Percentiles rank a stretch among this genome's conserved stretches.
phyloP scores from a whole-genome alignment of 2,888 invertebrate genomes.

The Lydus trimaculatus region DNA sequence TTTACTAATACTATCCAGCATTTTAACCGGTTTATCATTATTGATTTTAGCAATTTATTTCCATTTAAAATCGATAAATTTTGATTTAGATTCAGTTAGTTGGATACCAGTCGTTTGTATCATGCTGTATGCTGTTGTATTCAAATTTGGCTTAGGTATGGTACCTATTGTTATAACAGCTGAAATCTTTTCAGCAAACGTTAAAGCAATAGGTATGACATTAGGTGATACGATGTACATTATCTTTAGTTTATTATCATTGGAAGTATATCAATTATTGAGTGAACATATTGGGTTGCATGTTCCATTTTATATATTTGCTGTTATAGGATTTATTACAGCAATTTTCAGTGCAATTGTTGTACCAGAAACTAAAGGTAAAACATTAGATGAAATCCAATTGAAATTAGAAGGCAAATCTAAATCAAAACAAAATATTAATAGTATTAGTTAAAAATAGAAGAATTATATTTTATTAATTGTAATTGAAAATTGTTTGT shows the following conservation, averaged over 20 bases:
- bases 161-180: conserved; percentile 58
- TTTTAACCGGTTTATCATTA: conserved; percentile 52
- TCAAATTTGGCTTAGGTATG: conserved; percentile 56
- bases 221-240: conserved; percentile 43
- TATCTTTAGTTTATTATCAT: conserved; percentile 38
- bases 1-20: conserved; percentile 49
- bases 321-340: conserved; percentile 37
- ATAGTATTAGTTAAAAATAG: not conserved
- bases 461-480: not conserved
- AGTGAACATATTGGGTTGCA: conserved; percentile 38
- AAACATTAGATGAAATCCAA: conserved; percentile 51
- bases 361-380: conserved; percentile 51
- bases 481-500: not conserved
- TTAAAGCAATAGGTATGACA: conserved; percentile 55
- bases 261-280: conserved; percentile 42
- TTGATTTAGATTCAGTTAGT: conserved; percentile 48
- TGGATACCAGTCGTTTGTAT: conserved; percentile 56
- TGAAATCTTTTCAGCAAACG: conserved; percentile 57
- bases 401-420: conserved; percentile 43
- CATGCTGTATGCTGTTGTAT: conserved; percentile 55
- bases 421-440: not conserved
- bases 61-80: conserved; percentile 46
- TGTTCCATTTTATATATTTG: conserved; percentile 44
- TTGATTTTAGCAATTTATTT: conserved; percentile 54
- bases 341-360: conserved; percentile 37